Conservation (phyloP, 2,888 invertebrate species). For the Adela reaumurella region DNA sequence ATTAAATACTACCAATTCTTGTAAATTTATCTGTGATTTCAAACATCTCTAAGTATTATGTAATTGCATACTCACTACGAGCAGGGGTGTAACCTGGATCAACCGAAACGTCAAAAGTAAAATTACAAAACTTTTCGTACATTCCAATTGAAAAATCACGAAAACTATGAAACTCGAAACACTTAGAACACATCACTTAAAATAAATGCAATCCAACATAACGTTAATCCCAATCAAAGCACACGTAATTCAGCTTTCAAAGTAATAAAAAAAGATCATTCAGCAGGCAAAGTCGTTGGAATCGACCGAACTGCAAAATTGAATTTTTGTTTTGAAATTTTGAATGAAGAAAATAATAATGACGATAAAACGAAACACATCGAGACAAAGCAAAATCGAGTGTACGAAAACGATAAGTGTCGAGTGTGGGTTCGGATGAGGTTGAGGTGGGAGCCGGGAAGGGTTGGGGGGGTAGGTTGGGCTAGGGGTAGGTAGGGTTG, state of each 20-base stretch:
- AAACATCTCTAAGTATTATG: constrained; percentile 16
- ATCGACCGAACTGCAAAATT: not conserved
- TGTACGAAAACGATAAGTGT: constrained; percentile 14
- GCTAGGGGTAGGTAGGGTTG: constrained; percentile 27
- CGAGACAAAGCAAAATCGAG: constrained; percentile 44
- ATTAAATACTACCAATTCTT: constrained; percentile 7
- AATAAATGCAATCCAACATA: constrained; percentile 33
- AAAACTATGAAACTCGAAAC: constrained; percentile 23
- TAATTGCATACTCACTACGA: constrained; percentile 14
- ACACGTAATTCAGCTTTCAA: constrained; percentile 3
- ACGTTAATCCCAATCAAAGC: constrained; percentile 32
- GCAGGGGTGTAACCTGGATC: constrained; percentile 51
- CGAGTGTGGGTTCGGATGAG: not conserved
- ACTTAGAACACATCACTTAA: constrained; percentile 35
- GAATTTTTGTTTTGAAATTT: too few species aligned
- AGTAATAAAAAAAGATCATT: not conserved
- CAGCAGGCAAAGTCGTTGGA: not conserved
- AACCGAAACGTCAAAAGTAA: constrained; percentile 33
- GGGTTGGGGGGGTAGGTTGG: not conserved
- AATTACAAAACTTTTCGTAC: constrained; percentile 31
- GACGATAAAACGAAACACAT: constrained; percentile 41
- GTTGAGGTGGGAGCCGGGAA: not conserved
- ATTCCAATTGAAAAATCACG: constrained; percentile 32
- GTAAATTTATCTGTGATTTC: constrained; percentile 54
- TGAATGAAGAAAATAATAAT: constrained; percentile 11